Evolutionary conservation across 2,113 vertebrate genomes (phyloP).

Genomic region (Origma solitaria): DNA sequence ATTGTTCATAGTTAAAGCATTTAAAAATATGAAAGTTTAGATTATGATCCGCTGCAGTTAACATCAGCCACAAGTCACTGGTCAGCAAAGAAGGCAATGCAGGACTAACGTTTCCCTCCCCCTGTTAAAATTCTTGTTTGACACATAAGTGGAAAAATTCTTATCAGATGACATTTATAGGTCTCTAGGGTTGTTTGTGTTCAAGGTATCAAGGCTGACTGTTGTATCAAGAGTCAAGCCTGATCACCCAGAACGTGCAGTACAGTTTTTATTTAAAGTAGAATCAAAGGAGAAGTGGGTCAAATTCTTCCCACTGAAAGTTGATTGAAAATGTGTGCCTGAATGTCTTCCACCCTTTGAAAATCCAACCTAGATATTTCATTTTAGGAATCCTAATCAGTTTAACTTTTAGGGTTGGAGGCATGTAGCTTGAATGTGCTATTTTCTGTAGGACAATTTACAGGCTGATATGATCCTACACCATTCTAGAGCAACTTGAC

Average conservation of each 20-base stretch:
- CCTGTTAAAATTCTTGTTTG: background rate
- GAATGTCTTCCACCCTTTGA: background rate
- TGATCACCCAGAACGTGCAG: background rate
- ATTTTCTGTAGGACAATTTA: background rate
- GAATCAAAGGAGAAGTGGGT: background rate
- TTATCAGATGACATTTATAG: background rate
- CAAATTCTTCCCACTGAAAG: background rate
- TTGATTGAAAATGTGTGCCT: background rate
- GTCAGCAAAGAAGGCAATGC: background rate
- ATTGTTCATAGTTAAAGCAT: background rate
- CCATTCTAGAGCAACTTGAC: background rate
- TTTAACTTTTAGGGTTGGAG: background rate
- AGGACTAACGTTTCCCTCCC: background rate
- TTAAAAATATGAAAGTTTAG: background rate
- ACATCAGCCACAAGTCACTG: background rate
- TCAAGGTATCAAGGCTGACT: background rate
- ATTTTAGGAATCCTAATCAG: background rate
- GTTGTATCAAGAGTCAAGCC: background rate
- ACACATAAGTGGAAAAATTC: background rate
- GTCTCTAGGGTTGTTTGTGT: background rate
- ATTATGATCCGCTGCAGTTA: background rate
- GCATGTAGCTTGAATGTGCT: rapidly evolving
- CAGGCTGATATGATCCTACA: background rate
- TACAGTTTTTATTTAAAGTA: background rate
- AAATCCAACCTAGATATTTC: background rate